Evolutionary conservation across 1,140 invertebrate genomes (phyloP).

Genomic region (Ctenoplectra terminalis): DNA sequence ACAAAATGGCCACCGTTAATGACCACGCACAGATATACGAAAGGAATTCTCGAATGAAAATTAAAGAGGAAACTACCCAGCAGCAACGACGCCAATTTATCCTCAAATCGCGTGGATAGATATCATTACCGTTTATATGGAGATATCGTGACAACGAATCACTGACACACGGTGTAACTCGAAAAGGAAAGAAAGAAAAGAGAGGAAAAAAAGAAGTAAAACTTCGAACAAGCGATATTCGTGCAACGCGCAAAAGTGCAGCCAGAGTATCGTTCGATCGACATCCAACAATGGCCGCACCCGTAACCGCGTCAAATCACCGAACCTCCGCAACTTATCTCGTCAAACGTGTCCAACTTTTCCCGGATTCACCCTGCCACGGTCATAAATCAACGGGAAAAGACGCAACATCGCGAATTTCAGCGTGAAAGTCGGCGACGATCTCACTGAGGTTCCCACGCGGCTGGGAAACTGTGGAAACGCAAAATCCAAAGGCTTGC

Average conservation of each 20-base stretch:
- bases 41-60: background rate
- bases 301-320: background rate
- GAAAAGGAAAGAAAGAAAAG: background rate
- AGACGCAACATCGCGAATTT: background rate
- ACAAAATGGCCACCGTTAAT: background rate
- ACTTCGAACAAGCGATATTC: background rate
- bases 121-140: background rate
- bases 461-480: background rate
- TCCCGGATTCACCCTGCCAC: background rate
- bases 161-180: background rate
- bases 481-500: constrained; percentile 21
- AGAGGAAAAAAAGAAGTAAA: background rate
- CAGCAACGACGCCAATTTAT: background rate
- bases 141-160: background rate
- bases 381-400: constrained; percentile 16
- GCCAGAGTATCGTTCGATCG: background rate
- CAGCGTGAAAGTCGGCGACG: background rate
- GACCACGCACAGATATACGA: background rate
- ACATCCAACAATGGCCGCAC: background rate
- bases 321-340: constrained; percentile 11
- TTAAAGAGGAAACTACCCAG: background rate
- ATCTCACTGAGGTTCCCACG: background rate
- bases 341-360: constrained; percentile 27
- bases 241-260: background rate
- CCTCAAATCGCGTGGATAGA: background rate